Evolutionary conservation across 2,888 invertebrate species (phyloP), one percentile per base, ranked within the genome.

Genomic region (Pterostichus niger): DNA sequence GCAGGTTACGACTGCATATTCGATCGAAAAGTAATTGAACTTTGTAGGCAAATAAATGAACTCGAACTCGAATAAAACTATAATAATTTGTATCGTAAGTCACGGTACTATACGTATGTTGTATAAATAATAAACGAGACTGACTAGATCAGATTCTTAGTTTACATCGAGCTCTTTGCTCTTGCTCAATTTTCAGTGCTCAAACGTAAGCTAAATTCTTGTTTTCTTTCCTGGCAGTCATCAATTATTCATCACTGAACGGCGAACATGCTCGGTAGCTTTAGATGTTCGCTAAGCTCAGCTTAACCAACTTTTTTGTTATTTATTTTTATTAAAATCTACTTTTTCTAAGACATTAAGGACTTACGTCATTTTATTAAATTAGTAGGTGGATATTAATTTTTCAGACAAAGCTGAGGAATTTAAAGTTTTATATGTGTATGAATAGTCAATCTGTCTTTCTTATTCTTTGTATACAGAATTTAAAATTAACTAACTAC

Each of bases 121-220:
- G 13, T 71, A 10, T 71, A 71, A 71, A 71, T 71, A 46, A 71
- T 71, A 71, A 71, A 46, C 10, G n/a, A 71, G 10, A 17, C n/a
- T 17, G 44, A 7, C 71, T 40, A 40, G 71, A 71, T 46, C 71
- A 71, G 71, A 71, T 71, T 71, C 13, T 46, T 13, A 9, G 10
- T 71, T 46, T 46, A 71, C 46, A 71, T 46, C 71, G 46, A 71
- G 17, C 59, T 59, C 59, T 59, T 59, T 59, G 54, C 54, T 54
- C 10, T n/a, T 15, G 0, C 5, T 40, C 40, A 9, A 54, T 24
- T 2, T 10, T 54, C 13, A 54, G n/a, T 54, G 13, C 54, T 15
- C n/a, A 54, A 15, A 15, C 24, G 59, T 59, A 59, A 9, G 59
- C 59, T 15, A 15, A 17, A 59, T 24, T 59, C 71, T 2, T 71